Base-by-base conservation (phyloP, 2,113 vertebrate genomes). In the Phrynocephalus versicolor region DNA sequence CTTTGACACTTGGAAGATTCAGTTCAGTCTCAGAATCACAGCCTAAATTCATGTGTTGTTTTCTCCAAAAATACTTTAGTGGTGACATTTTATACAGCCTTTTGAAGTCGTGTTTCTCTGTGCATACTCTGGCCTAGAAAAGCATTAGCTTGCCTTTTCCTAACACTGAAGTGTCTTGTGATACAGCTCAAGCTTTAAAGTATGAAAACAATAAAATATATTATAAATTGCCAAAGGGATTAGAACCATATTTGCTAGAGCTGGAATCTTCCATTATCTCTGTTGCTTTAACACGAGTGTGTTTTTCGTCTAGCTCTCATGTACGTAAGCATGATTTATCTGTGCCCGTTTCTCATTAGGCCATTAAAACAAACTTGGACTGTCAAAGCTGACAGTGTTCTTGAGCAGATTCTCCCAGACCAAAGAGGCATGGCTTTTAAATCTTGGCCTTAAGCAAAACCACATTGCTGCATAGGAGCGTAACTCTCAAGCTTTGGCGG, bases 331-430 rank as follows among this genome's bases (percentile, higher is more conserved):
- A 33, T 13, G 16, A 84, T 78, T 88, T 10, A 84, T 69, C 51
- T 82, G 0, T 65, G 37, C n/a, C 82, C 81, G 35, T 86, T 89
- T 88, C 70, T 70, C 70, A 51, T 80, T 83, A 86, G 85, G 33
- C 33, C 7, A 2, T 76, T 79, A 14, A 64, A n/a, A 23, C 55
- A 60, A 83, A 73, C 69, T 72, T 83, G 69, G 81, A 30, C 55
- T 73, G 55, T 72, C 70, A 72, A n/a, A 83, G 69, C 33, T 73
- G 27, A 35, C 65, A 60, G 67, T 60, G 51, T 73, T 60, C 65
- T 35, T 72, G 69, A 73, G 81, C 69, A 60, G 69, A 73, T 73
- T 83, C 73, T 73, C 81, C 55, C 70, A 83, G 69, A 41, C 69
- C 35, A 41, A 73, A 62, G 55, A 83, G 70, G 21, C 57, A 6